Percentiles rank a stretch among this genome's conserved stretches.
phyloP scores from a whole-genome alignment of 2,113 vertebrate genomes.

The Callipepla squamata region DNA sequence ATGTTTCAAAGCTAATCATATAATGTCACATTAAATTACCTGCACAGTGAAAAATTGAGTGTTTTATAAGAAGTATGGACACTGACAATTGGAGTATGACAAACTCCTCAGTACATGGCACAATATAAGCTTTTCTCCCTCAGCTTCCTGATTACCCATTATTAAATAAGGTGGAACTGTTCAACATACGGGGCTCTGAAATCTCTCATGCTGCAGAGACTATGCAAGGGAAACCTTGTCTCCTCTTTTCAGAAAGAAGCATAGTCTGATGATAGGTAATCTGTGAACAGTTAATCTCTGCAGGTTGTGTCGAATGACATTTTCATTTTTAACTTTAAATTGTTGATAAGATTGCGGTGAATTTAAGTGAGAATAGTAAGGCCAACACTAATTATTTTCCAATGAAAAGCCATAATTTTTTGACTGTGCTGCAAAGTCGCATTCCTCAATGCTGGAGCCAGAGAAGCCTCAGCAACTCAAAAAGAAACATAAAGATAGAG shows the following conservation, averaged over 20 bases:
- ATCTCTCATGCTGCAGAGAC: not conserved
- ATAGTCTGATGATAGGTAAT: not conserved
- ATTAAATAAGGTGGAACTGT: not conserved
- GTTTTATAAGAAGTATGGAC: not conserved
- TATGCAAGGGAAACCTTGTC: not conserved
- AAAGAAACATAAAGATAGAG: not conserved
- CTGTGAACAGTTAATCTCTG: not conserved
- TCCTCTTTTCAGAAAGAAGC: not conserved
- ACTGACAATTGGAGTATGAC: not conserved
- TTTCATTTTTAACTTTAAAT: not conserved
- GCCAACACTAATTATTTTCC: not conserved
- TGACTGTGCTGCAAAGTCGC: not conserved
- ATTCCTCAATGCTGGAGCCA: not conserved
- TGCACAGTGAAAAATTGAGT: not conserved
- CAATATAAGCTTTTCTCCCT: not conserved
- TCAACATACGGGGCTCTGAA: not conserved
- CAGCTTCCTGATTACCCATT: not conserved
- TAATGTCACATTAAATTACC: not conserved
- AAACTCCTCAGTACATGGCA: not conserved
- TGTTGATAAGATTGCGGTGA: not conserved
- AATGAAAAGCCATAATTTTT: not conserved
- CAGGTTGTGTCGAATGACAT: not conserved
- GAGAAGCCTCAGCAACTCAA: not conserved
- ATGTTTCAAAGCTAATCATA: not conserved
- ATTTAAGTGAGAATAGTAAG: not conserved